Base-by-base conservation (phyloP, 2,888 invertebrate species). In the Leptarthrus brevirostris region DNA sequence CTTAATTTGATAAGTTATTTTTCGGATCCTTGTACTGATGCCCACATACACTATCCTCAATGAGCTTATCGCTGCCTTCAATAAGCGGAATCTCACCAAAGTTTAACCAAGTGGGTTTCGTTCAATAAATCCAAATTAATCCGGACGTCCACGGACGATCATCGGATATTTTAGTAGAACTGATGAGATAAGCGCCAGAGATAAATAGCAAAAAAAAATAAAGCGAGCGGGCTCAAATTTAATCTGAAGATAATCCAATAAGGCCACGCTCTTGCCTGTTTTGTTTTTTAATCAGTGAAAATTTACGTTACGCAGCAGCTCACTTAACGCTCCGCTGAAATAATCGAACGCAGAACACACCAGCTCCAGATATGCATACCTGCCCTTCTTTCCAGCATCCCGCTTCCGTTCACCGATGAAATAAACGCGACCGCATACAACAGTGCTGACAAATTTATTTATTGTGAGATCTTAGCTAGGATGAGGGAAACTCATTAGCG, bases 371-470 rank as follows among this genome's bases (percentile, higher is more conserved):
- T n/a, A n/a, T n/a, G n/a, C n/a, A n/a, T n/a, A n/a, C n/a, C n/a
- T n/a, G n/a, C n/a, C n/a, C n/a, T n/a, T n/a, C n/a, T n/a, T n/a
- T n/a, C n/a, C n/a, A n/a, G n/a, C n/a, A n/a, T n/a, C n/a, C n/a
- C n/a, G n/a, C n/a, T n/a, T n/a, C n/a, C n/a, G n/a, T n/a, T n/a
- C n/a, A n/a, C n/a, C n/a, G n/a, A n/a, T n/a, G n/a, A n/a, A 14
- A 12, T 12, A 8, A 44, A 44, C 44, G 4, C 8, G 12, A 4
- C 44, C n/a, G n/a, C 44, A 14, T 12, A 44, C 53, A 53, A 16
- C 18, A 18, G 4, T 22, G 18, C 53, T 53, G 18, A 53, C 53
- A 53, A 20, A 53, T 20, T 53, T 53, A 53, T 53, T 53, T 53
- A 53, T 6, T 53, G 12, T 53, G 18, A 4, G 30, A 30, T 30